Base-by-base conservation (phyloP, 2,797 vertebrate genomes). In the Notolabrus celidotus region DNA sequence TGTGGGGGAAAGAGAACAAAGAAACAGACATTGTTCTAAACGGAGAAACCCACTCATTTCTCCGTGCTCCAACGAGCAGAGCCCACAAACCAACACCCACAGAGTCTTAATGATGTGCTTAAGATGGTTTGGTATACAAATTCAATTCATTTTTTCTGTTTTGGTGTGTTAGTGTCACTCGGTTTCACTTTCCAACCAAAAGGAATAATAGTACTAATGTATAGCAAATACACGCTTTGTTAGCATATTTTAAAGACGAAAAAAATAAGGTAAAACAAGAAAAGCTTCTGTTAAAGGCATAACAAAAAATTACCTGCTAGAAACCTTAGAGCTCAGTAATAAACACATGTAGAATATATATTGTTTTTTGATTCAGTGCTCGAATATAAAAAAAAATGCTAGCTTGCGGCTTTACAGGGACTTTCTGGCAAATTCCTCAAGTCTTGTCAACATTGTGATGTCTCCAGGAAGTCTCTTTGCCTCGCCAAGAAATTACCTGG, bases 1-100 rank as follows among this genome's bases (percentile, higher is more conserved):
- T 14, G 46, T 52, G 54, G 70, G 50, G 49, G 56, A 56, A 68
- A 23, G 54, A 60, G 73, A 74, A 80, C 56, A 74, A 76, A 67
- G 56, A 70, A 33, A 10, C 17, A 59, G 34, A 64, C 3, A 23
- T 36, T 45, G 34, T 46, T 77, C 4, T 31, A 58, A 53, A 74
- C 42, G 58, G 53, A 63, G 39, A 20, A 71, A 62, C 38, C 29
- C 55, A 50, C 22, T 29, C 39, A 5, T 42, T 31, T 61, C 27
- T 72, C n/a, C 15, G 10, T 43, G 23, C 45, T 59, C 23, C 9
- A 14, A 10, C 56, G 51, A 70, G 61, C 67, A 56, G 55, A 63
- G 54, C 63, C 42, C 51, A 60, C 46, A 38, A 56, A 45, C 34
- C 29, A 52, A 50, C 62, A 20, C 66, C 61, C 67, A 42, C 20